phyloP scores from a whole-genome alignment of 2,797 vertebrate species.

The Helarctos malayanus region DNA sequence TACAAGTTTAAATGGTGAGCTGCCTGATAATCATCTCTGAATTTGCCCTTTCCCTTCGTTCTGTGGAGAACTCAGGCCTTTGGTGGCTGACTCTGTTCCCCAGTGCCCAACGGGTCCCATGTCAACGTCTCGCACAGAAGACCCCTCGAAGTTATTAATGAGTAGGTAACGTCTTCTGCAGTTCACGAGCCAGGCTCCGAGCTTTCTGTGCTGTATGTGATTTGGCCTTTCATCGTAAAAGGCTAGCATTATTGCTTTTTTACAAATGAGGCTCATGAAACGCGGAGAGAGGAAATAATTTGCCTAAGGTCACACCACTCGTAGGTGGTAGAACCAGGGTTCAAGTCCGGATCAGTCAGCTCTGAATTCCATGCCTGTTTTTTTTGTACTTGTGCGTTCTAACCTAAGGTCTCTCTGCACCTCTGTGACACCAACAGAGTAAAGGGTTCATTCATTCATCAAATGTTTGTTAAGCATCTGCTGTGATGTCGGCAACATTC shows the following conservation, averaged over 20 bases:
- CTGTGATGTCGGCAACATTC: neutral
- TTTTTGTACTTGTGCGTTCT: neutral
- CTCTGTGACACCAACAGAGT: neutral
- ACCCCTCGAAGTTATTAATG: neutral
- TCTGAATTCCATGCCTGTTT: neutral
- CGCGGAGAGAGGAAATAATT: neutral
- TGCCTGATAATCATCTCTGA: neutral
- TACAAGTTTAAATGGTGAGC: neutral
- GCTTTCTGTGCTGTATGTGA: neutral
- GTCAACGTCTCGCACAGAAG: neutral
- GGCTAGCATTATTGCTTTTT: neutral
- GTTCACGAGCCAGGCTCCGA: neutral
- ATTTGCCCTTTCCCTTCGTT: neutral
- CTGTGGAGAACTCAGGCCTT: neutral
- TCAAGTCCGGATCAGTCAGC: neutral
- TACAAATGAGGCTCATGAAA: neutral
- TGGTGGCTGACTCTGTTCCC: neutral
- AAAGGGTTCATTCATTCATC: neutral
- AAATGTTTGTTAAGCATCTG: neutral
- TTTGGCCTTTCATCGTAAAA: neutral
- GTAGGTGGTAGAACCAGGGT: neutral
- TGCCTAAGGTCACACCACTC: neutral
- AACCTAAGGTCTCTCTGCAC: neutral
- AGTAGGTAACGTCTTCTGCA: neutral
- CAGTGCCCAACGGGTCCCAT: accelerated